phyloP scores from a whole-genome alignment of 2,888 invertebrate genomes.

The Acrobasis repandana region DNA sequence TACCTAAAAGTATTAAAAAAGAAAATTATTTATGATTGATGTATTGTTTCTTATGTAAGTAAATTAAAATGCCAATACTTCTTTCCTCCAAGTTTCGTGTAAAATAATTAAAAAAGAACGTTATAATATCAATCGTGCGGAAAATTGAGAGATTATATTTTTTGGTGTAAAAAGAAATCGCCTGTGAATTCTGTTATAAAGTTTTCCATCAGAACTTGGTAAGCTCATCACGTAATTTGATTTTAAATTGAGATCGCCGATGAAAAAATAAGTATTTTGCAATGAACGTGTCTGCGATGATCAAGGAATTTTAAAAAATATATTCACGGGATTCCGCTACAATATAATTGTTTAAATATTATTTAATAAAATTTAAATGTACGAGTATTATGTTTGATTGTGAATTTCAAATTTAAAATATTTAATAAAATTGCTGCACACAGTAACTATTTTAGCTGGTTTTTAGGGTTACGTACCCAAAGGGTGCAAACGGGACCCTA shows the following conservation, averaged over 20 bases:
- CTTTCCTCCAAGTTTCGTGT: neutral
- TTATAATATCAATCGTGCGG: constrained; percentile 1
- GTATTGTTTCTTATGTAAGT: too few species aligned
- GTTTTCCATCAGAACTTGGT: constrained; percentile 23
- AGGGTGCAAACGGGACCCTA: too few species aligned
- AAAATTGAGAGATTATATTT: constrained; percentile 18
- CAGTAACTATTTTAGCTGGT: too few species aligned
- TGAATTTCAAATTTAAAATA: too few species aligned
- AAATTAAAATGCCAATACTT: neutral
- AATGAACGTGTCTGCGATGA: neutral
- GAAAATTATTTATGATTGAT: too few species aligned
- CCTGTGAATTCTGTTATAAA: constrained; percentile 8
- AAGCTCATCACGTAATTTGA: constrained; percentile 34
- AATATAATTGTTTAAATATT: too few species aligned
- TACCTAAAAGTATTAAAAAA: too few species aligned
- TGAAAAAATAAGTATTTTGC: constrained; percentile 27
- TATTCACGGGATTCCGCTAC: neutral
- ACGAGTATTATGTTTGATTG: too few species aligned
- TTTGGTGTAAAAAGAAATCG: constrained; percentile 17
- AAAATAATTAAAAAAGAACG: constrained; percentile 3
- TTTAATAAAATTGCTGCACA: too few species aligned
- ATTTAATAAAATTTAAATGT: too few species aligned
- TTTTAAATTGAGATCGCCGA: constrained; percentile 39
- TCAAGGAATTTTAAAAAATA: constrained; percentile 8
- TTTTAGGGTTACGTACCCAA: too few species aligned